These are phyloP conservation scores for Parnassius apollo DNA, from an alignment of 2,888 invertebrate species.

Conservation along the genomic window DNA sequence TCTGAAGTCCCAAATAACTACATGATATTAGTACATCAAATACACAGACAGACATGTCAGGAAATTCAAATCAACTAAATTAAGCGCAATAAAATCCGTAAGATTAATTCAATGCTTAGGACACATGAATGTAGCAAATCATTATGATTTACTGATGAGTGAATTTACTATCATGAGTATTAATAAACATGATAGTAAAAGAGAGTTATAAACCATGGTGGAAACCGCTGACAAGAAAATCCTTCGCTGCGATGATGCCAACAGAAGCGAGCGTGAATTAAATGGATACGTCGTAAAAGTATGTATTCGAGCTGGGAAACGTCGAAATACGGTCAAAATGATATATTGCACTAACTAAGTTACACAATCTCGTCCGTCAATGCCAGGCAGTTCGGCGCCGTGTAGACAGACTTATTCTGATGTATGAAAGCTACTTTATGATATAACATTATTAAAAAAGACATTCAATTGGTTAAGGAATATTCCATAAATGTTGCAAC, in stretches of 20 bases:
- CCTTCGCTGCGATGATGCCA: neutral
- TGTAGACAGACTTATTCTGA: conserved; percentile 24
- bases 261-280: conserved; percentile 13
- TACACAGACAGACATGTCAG: too few relatives aligned
- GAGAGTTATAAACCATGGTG: neutral
- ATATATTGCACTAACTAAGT: conserved; percentile 23
- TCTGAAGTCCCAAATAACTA: too few relatives aligned
- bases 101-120: too few relatives aligned
- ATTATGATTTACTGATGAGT: neutral
- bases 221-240: neutral
- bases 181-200: neutral
- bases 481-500: neutral
- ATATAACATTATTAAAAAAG: too few relatives aligned
- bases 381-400: conserved; percentile 32
- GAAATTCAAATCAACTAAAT: too few relatives aligned
- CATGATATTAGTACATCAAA: too few relatives aligned
- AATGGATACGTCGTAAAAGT: conserved; percentile 23
- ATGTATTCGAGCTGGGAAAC: conserved; percentile 10
- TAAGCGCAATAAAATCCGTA: too few relatives aligned
- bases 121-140: neutral
- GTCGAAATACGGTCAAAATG: conserved; percentile 21
- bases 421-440: neutral
- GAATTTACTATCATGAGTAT: too few relatives aligned
- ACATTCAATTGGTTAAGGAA: neutral
- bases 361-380: conserved; percentile 27